A percentile compares a stretch with the other conserved stretches of the same genome.
These are phyloP conservation scores for Pangasius krempfi DNA, from an alignment of 2,797 vertebrate species.

Conservation along the genomic window DNA sequence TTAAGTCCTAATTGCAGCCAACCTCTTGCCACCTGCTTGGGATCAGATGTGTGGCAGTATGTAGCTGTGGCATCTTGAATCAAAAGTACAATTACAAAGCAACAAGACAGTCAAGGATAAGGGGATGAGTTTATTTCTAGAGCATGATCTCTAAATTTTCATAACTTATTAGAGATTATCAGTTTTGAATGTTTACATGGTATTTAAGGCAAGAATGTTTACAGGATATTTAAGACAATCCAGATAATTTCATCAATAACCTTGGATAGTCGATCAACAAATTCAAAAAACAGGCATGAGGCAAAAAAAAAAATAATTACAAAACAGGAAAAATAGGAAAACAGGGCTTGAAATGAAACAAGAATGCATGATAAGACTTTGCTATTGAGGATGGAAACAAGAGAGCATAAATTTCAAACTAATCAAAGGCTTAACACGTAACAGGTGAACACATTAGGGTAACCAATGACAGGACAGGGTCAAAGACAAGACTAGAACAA, in stretches of 20 bases:
- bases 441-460: slow-evolving; percentile 8
- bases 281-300: background rate
- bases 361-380: background rate
- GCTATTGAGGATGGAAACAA: background rate
- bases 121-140: background rate
- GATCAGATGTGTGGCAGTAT: background rate
- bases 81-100: background rate
- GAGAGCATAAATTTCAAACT: background rate
- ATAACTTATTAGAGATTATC: background rate
- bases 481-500: background rate
- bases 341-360: background rate
- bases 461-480: background rate
- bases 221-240: background rate
- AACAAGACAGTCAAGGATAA: background rate
- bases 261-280: background rate
- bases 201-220: background rate
- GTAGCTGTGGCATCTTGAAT: background rate
- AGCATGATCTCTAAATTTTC: background rate
- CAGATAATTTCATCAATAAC: background rate
- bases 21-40: slow-evolving; percentile 22
- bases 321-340: background rate
- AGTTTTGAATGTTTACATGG: background rate
- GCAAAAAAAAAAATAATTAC: background rate
- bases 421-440: background rate
- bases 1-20: slow-evolving; percentile 46